Evolutionary conservation across 1,140 invertebrate genomes (phyloP).

Genomic region (Pseudobourletiella spinata): DNA sequence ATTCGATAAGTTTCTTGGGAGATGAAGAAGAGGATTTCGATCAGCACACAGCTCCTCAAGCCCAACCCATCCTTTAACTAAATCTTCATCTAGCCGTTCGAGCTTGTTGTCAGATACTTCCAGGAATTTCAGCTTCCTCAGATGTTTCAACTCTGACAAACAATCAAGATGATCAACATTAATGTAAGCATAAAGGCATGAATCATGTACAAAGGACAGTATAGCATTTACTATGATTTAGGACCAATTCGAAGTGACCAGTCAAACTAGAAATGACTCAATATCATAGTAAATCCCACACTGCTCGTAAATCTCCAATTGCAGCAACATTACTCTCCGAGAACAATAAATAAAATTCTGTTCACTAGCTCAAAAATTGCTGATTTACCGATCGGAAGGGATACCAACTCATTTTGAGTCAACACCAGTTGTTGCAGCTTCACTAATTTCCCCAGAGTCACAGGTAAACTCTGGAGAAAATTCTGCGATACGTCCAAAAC

Average conservation of each 20-base stretch:
- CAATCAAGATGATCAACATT: too few species aligned
- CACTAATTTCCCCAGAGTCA: conserved; percentile 14
- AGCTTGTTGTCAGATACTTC: conserved; percentile 26
- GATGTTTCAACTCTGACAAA: conserved; percentile 9
- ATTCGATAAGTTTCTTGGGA: conserved; percentile 17
- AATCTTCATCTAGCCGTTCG: neutral
- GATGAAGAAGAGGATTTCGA: conserved; percentile 18
- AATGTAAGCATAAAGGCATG: too few species aligned
- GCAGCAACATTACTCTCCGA: too few species aligned
- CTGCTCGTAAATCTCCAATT: too few species aligned
- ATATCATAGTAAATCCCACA: too few species aligned
- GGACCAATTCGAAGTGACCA: too few species aligned
- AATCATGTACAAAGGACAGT: too few species aligned
- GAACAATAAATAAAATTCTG: too few species aligned
- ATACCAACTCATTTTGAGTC: conserved; percentile 22
- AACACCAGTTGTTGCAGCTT: conserved; percentile 20
- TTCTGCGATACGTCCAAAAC: conserved; percentile 33
- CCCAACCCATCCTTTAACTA: conserved; percentile 10
- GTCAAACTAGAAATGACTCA: too few species aligned
- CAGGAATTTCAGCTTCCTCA: conserved; percentile 17
- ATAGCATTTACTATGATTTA: too few species aligned
- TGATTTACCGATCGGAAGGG: conserved; percentile 25
- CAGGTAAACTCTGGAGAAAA: conserved; percentile 16
- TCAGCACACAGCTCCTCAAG: conserved; percentile 24
- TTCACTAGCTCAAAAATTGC: too few species aligned